These are phyloP conservation scores for Haemorhous mexicanus DNA, from an alignment of 2,113 vertebrate species.

Conservation along the genomic window DNA sequence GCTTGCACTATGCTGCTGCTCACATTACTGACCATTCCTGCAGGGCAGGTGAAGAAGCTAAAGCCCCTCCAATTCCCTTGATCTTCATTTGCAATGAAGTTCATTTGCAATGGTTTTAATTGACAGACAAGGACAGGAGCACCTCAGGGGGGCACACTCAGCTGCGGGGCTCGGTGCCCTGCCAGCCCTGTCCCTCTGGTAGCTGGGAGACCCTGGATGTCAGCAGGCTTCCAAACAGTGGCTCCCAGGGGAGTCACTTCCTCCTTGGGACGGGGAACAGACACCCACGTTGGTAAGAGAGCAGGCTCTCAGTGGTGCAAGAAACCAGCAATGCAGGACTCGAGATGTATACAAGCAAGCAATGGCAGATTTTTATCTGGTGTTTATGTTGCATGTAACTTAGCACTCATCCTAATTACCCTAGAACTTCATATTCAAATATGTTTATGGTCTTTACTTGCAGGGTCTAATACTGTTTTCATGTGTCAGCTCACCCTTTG, in stretches of 20 bases:
- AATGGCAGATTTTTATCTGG: neutral
- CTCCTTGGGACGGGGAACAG: neutral
- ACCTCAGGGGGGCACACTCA: neutral
- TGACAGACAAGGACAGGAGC: neutral
- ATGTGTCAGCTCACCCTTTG: neutral
- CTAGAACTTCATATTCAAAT: neutral
- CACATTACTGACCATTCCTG: neutral
- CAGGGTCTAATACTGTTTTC: neutral
- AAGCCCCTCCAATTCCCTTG: neutral
- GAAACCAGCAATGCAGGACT: neutral
- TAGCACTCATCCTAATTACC: neutral
- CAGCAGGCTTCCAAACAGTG: neutral
- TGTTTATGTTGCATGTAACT: neutral
- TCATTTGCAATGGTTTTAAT: neutral
- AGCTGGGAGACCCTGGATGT: neutral
- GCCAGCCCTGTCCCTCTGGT: neutral
- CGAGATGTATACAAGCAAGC: accelerated
- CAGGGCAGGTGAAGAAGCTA: accelerated
- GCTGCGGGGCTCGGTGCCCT: accelerated
- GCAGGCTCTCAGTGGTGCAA: neutral
- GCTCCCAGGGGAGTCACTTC: neutral
- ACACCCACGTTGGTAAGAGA: accelerated
- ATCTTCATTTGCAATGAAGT: too few species aligned
- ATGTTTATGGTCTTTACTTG: neutral
- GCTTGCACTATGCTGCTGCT: neutral